Base-by-base conservation (phyloP, 2,113 vertebrate species). In the Antigone vipio region DNA sequence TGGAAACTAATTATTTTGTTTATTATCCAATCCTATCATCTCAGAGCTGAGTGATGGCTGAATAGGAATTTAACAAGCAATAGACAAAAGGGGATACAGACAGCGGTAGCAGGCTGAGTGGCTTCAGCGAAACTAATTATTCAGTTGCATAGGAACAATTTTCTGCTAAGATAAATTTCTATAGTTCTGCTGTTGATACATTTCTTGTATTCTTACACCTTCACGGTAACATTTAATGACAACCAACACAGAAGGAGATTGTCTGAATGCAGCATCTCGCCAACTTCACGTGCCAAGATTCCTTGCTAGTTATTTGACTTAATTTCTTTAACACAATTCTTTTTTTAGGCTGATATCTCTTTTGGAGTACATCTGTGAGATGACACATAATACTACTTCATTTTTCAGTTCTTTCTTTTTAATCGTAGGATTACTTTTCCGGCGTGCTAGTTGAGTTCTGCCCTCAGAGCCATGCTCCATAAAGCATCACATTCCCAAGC, bases 1-100 rank as follows among this genome's bases (percentile, higher is more conserved):
- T 85, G 78, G 77, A 95, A 95, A 76, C 71, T 58, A 96, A 92
- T 97, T 94, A 92, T 93, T 96, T 97, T 95, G 71, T 96, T 97
- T 94, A 80, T 95, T 94, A 62, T 58, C 69, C 81, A 94, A 19
- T 87, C 69, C 45, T 92, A 7, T 93, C 81, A 82, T 85, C 92
- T 96, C 59, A 26, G 78, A 90, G 71, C 64, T 85, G 84, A 92
- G 58, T 38, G 66, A 88, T 73, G 81, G 55, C 67, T 93, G 87
- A 95, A 92, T 69, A 88, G 63, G 62, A 88, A 67, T 94, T 96
- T 89, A 94, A 95, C 84, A 87, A 91, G 96, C 73, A 85, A 49
- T 42, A 89, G 77, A 93, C 81, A 93, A 95, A 97, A 91, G 50
- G 24, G 55, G 50, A 71, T 85, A 52, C 68, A 93, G 87, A 34